Evolutionary conservation across 2,888 invertebrate species (phyloP).

Genomic region (Coelogynopora nodosa): DNA sequence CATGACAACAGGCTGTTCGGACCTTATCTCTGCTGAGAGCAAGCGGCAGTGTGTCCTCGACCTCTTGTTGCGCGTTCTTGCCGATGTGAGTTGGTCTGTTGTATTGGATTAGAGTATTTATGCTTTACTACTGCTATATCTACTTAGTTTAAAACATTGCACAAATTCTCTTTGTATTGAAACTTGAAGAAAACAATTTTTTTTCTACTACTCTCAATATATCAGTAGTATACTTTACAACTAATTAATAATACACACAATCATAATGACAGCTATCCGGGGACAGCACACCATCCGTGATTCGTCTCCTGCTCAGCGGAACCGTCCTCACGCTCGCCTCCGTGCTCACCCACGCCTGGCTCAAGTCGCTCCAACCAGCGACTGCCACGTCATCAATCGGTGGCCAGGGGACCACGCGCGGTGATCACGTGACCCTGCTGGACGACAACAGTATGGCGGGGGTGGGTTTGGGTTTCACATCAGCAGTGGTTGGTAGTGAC

Average conservation of each 20-base stretch:
- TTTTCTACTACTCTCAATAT: too few relatives aligned
- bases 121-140: too few relatives aligned
- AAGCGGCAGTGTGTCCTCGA: background rate
- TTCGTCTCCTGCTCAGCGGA: background rate
- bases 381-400: background rate
- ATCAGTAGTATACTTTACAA: too few relatives aligned
- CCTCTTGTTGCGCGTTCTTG: background rate
- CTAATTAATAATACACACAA: too few relatives aligned
- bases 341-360: background rate
- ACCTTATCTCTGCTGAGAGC: background rate
- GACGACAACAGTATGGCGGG: background rate
- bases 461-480: background rate
- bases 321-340: background rate
- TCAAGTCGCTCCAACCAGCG: background rate
- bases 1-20: slow-evolving; percentile 10
- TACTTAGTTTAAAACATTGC: too few relatives aligned
- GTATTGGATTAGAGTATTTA: too few relatives aligned
- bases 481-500: too few relatives aligned
- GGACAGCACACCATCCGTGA: background rate
- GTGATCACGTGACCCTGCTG: background rate
- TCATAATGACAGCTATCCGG: background rate
- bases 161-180: too few relatives aligned
- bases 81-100: too few relatives aligned
- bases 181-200: too few relatives aligned
- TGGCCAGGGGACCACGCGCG: background rate